These are phyloP conservation scores for Pristionchus exspectatus DNA, from an alignment of 2,888 invertebrate species.

Conservation along the genomic window DNA sequence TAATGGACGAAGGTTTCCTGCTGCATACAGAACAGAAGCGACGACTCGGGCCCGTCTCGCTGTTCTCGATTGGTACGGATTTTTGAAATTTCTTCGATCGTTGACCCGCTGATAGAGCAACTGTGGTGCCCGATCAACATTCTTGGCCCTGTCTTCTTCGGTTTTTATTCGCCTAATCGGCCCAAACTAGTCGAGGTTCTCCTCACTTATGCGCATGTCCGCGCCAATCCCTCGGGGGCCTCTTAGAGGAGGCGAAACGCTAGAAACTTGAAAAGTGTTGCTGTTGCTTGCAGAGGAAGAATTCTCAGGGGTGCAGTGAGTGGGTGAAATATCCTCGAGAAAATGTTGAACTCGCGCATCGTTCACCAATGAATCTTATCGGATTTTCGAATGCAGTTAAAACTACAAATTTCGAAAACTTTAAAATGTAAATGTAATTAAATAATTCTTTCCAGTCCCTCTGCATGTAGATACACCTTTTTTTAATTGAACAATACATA, in stretches of 20 bases:
- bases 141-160: not conserved
- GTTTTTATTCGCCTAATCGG: not conserved
- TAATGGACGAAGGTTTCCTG: slow-evolving; percentile 45
- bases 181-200: not conserved
- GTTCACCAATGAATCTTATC: too few species aligned
- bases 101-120: not conserved
- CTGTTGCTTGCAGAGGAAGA: not conserved
- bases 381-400: too few species aligned
- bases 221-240: not conserved
- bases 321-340: not conserved
- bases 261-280: not conserved
- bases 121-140: too few species aligned
- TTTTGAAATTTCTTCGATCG: not conserved
- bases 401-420: too few species aligned
- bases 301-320: not conserved
- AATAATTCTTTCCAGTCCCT: too few species aligned
- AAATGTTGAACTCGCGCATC: too few species aligned
- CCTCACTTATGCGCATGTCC: not conserved
- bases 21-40: slow-evolving; percentile 54
- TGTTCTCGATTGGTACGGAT: slow-evolving; percentile 52
- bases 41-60: slow-evolving; percentile 54
- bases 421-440: too few species aligned
- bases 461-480: too few species aligned
- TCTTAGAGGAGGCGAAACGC: not conserved
- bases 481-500: too few species aligned